A percentile compares a stretch with the other conserved stretches of the same genome.
Evolutionary conservation across 1,140 invertebrate species (phyloP).

Genomic region (Gryon sp.): DNA sequence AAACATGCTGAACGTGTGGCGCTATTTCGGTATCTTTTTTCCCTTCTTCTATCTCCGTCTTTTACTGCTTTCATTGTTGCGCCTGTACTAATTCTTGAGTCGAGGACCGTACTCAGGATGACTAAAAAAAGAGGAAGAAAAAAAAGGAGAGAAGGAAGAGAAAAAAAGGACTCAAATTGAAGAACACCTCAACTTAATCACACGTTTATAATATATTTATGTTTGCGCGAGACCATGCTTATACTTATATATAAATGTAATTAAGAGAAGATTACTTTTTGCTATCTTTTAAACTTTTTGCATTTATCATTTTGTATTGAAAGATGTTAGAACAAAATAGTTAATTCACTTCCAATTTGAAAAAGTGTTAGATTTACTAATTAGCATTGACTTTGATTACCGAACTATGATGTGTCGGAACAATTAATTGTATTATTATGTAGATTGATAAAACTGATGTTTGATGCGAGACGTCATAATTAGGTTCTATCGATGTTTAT

Average conservation of each 20-base stretch:
- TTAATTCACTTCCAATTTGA: too few relatives aligned
- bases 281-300: background rate
- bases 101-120: conserved; percentile 62
- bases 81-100: conserved; percentile 77
- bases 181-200: conserved; percentile 61
- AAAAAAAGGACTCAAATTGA: too few relatives aligned
- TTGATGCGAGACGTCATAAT: conserved; percentile 30
- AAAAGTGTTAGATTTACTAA: too few relatives aligned
- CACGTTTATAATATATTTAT: conserved; percentile 61
- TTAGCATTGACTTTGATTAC: background rate
- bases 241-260: conserved; percentile 36
- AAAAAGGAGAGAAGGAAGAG: conserved; percentile 24
- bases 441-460: conserved; percentile 17
- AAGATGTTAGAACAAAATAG: too few relatives aligned
- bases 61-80: conserved; percentile 75
- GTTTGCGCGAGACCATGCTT: conserved; percentile 16
- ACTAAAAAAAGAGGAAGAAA: conserved; percentile 54
- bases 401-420: background rate
- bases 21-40: conserved; percentile 69
- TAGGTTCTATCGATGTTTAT: conserved; percentile 26
- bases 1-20: conserved; percentile 72
- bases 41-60: conserved; percentile 54
- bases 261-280: conserved; percentile 17
- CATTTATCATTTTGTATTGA: too few relatives aligned
- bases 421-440: conserved; percentile 25